These are phyloP conservation scores for Bicyclus anynana DNA, from an alignment of 1,140 invertebrate species.

Conservation along the genomic window DNA sequence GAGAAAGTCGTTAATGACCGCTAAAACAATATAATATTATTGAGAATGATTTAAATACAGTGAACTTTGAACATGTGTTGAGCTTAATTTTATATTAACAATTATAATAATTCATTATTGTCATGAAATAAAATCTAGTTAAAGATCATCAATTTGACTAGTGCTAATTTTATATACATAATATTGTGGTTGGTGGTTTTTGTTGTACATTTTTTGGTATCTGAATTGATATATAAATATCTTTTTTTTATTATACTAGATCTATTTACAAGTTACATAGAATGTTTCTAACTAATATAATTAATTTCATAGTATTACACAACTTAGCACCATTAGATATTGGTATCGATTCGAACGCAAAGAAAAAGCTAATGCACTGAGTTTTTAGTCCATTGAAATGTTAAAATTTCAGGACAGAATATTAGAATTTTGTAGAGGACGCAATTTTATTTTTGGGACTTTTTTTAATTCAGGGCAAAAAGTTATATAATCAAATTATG, in stretches of 20 bases:
- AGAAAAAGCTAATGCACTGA: too few relatives aligned
- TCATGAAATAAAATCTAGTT: conserved; percentile 7
- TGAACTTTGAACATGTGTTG: neutral
- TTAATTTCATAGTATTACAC: conserved; percentile 10
- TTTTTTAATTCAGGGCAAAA: too few relatives aligned
- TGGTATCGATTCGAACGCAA: conserved; percentile 18
- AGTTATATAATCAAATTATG: too few relatives aligned
- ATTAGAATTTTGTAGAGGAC: too few relatives aligned
- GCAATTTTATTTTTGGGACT: too few relatives aligned
- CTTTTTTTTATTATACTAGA: conserved; percentile 24
- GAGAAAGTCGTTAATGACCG: too few relatives aligned
- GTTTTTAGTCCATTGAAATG: too few relatives aligned
- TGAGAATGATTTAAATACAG: too few relatives aligned
- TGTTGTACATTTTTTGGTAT: conserved; percentile 64
- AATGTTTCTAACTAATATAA: conserved; percentile 7
- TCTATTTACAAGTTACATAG: conserved; percentile 14
- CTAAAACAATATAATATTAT: too few relatives aligned
- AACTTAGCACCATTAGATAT: conserved; percentile 49
- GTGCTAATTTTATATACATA: conserved; percentile 49
- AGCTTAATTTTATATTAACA: neutral
- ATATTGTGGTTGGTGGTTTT: conserved; percentile 62
- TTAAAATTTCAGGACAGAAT: too few relatives aligned
- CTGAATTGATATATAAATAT: conserved; percentile 50
- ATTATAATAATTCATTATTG: neutral
- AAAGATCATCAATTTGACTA: conserved; percentile 49